Percentiles rank a stretch among this genome's conserved stretches.
Evolutionary conservation across 1,140 invertebrate species (phyloP).

Genomic region (Neomicropteryx cornuta): DNA sequence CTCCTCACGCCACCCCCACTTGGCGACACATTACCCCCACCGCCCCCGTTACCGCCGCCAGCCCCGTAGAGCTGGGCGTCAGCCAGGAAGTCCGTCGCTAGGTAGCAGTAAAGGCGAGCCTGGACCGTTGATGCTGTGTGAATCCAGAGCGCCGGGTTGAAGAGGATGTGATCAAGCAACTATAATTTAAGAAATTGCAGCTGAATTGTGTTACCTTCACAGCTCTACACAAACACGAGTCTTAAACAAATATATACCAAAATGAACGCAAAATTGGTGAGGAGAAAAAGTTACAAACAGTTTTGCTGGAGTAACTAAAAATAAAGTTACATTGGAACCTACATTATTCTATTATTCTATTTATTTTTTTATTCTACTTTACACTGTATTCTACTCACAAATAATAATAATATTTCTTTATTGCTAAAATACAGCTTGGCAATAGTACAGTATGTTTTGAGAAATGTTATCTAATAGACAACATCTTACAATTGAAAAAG

Average conservation of each 20-base stretch:
- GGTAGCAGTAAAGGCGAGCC: slow-evolving; percentile 89
- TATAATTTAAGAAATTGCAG: slow-evolving; percentile 80
- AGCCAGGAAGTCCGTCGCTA: slow-evolving; percentile 94
- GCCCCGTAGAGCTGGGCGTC: slow-evolving; percentile 96
- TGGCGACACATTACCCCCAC: no score
- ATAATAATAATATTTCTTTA: no score
- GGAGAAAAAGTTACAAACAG: slow-evolving; percentile 5
- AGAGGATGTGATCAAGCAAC: slow-evolving; percentile 95
- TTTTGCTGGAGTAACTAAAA: no score
- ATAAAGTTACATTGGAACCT: no score
- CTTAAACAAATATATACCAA: not conserved
- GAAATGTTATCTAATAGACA: no score
- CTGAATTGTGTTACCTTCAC: slow-evolving; percentile 29
- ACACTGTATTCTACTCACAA: no score
- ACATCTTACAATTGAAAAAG: no score
- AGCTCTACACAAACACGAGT: slow-evolving; percentile 18
- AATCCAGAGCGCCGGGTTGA: slow-evolving; percentile 98
- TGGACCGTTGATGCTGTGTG: slow-evolving; percentile 95
- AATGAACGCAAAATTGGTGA: slow-evolving; percentile 15
- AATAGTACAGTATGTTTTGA: no score
- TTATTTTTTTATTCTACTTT: no score
- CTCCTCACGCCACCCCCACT: slow-evolving; percentile 93
- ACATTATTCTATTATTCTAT: no score
- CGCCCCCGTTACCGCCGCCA: no score
- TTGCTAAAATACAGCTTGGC: no score